These are phyloP conservation scores for Orientallactaga bullata DNA, from an alignment of 2,113 vertebrate genomes.

Conservation along the genomic window DNA sequence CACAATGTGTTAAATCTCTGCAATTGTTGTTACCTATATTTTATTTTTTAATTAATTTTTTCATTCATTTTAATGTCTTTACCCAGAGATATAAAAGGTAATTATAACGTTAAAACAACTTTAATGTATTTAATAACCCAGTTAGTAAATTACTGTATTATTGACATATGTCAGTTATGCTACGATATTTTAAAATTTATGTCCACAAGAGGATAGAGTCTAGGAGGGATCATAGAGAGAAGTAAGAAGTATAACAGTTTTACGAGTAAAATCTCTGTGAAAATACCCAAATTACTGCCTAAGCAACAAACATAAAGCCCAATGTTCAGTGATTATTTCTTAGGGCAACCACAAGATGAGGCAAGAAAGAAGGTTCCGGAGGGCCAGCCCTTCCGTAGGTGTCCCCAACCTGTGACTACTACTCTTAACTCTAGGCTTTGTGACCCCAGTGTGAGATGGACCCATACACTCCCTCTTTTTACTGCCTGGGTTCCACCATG, in stretches of 20 bases:
- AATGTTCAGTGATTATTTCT: neutral
- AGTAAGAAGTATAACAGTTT: neutral
- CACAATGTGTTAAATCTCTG: too few species aligned
- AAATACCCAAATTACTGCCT: neutral
- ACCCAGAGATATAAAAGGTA: too few species aligned
- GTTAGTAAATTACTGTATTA: too few species aligned
- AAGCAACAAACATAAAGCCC: neutral
- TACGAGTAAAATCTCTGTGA: constrained; percentile 17
- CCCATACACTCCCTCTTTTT: too few species aligned
- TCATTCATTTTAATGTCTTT: too few species aligned
- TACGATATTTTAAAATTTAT: constrained; percentile 9
- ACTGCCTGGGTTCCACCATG: neutral
- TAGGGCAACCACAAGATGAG: neutral
- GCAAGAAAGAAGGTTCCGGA: neutral
- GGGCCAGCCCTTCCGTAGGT: neutral
- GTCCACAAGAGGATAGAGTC: neutral
- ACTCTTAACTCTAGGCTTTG: neutral
- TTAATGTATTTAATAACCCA: too few species aligned
- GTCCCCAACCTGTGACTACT: neutral
- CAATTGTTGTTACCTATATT: too few species aligned
- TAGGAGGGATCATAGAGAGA: neutral
- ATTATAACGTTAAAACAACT: too few species aligned
- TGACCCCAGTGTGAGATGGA: neutral
- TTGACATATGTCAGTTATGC: too few species aligned
- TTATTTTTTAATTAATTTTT: too few species aligned